Conservation (phyloP, 2,888 invertebrate genomes). For the Orchesellides sinensis region DNA sequence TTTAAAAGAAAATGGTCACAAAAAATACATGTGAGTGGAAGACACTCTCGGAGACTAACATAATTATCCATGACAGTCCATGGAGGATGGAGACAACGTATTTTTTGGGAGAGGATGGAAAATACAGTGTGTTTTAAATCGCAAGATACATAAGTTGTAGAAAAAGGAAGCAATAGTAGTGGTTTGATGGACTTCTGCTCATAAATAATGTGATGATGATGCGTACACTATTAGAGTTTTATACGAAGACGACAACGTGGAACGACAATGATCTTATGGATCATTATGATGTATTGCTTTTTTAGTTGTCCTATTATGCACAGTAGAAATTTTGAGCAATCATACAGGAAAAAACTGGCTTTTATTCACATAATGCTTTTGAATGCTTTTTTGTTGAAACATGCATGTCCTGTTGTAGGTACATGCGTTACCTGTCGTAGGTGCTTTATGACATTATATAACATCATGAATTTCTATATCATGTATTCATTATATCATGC, state of each 20-base stretch:
- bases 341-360: too few species aligned
- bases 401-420: too few species aligned
- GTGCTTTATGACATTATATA: too few species aligned
- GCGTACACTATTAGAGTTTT: not conserved
- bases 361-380: too few species aligned
- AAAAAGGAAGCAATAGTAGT: not conserved
- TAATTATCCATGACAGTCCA: constrained; percentile 27
- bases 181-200: not conserved
- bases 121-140: not conserved
- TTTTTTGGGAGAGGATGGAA: not conserved
- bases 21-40: constrained; percentile 13
- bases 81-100: not conserved
- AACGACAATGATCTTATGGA: too few species aligned
- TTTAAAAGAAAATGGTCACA: constrained; percentile 8
- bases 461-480: too few species aligned
- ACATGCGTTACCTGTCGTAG: too few species aligned
- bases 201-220: not conserved
- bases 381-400: too few species aligned
- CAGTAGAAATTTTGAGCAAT: too few species aligned
- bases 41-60: not conserved
- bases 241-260: not conserved
- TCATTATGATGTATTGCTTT: too few species aligned
- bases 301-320: too few species aligned
- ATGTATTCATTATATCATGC: too few species aligned
- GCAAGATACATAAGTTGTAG: not conserved